Evolutionary conservation across 2,113 vertebrate genomes (phyloP).

Genomic region (Aphyosemion australe): DNA sequence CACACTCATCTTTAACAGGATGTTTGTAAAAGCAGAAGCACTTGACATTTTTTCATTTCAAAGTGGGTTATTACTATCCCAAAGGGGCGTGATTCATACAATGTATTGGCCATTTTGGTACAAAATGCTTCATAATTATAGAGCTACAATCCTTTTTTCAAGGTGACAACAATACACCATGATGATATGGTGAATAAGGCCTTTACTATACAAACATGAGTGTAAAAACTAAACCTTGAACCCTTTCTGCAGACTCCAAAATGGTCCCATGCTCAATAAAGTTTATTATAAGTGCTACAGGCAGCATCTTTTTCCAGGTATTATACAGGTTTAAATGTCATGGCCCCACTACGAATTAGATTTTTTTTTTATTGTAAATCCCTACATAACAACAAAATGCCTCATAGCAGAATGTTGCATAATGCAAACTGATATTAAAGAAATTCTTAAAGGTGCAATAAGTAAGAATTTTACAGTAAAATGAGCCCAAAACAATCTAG

Average conservation of each 20-base stretch:
- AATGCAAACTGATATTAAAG: no score
- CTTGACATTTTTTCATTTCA: conserved; percentile 29
- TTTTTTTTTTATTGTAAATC: no score
- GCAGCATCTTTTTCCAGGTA: not conserved
- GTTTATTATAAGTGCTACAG: no score
- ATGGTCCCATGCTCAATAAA: no score
- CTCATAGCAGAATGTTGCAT: not conserved
- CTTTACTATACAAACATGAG: not conserved
- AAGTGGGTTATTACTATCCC: conserved; percentile 19
- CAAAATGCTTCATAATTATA: not conserved
- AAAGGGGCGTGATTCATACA: conserved; percentile 24
- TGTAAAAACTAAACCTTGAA: not conserved
- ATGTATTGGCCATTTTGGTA: conserved; percentile 12
- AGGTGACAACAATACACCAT: not conserved
- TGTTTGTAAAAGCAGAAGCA: not conserved
- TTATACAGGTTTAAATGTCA: not conserved
- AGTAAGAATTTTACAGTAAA: no score
- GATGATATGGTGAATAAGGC: not conserved
- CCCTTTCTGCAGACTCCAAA: not conserved
- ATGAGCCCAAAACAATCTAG: no score
- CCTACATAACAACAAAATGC: not conserved
- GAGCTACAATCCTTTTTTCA: not conserved
- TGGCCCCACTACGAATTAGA: not conserved
- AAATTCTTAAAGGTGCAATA: no score
- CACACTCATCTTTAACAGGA: not conserved